Conservation (phyloP, 2,888 invertebrate species). For the Andrena flavipes region DNA sequence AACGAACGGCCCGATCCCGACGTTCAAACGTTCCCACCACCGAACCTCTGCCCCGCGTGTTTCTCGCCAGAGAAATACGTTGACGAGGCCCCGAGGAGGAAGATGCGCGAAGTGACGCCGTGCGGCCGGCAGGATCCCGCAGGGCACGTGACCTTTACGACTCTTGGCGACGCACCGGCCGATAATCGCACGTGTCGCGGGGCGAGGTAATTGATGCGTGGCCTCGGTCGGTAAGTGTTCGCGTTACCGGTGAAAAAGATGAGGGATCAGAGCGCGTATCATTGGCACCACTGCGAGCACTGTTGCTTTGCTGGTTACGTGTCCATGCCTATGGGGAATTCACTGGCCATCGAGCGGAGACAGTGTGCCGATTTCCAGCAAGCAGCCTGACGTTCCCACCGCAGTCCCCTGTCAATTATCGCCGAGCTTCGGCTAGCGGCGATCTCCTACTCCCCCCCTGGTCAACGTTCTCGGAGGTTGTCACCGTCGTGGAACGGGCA, state of each 20-base stretch:
- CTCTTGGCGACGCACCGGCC: conserved; percentile 9
- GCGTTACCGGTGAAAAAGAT: conserved; percentile 25
- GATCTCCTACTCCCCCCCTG: background rate
- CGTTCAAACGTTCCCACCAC: background rate
- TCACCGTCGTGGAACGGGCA: conserved; percentile 26
- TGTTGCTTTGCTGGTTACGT: background rate
- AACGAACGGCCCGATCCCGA: conserved; percentile 2
- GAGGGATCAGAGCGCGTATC: conserved; percentile 1
- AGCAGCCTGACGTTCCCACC: background rate
- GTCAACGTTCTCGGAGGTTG: background rate
- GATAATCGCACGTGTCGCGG: conserved; percentile 30
- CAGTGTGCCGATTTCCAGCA: no score
- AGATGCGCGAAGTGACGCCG: background rate
- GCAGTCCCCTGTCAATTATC: background rate
- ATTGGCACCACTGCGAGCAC: conserved; percentile 24
- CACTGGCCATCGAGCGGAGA: background rate
- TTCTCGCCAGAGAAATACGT: no score
- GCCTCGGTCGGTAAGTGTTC: conserved; percentile 39
- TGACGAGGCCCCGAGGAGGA: background rate
- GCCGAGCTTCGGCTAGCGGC: no score
- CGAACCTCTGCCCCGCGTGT: background rate
- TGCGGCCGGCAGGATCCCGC: background rate
- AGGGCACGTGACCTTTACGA: background rate
- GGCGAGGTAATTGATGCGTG: background rate
- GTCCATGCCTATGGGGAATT: conserved; percentile 35